Evolutionary conservation across 1,140 invertebrate species (phyloP).

Genomic region (Rhyzopertha dominica): DNA sequence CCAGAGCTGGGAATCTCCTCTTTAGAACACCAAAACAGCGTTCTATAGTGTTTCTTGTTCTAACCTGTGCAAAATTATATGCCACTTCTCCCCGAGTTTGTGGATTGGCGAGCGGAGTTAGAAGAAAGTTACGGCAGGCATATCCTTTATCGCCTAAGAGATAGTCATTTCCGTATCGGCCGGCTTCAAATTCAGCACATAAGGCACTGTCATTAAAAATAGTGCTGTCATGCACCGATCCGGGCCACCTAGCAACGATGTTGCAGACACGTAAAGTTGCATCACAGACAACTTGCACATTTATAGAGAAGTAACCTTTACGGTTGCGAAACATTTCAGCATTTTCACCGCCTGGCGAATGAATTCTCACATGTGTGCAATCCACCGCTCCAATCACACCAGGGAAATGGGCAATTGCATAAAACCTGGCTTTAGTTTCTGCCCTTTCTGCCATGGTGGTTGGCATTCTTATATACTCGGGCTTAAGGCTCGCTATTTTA

Average conservation of each 20-base stretch:
- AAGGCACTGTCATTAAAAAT: constrained; percentile 38
- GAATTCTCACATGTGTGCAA: constrained; percentile 9
- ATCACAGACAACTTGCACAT: constrained; percentile 39
- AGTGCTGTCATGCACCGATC: constrained; percentile 41
- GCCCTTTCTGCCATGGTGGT: constrained; percentile 21
- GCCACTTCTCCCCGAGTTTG: constrained; percentile 22
- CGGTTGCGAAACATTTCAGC: constrained; percentile 39
- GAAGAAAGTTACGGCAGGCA: constrained; percentile 21
- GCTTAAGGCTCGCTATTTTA: no score
- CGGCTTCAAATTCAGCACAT: constrained; percentile 19
- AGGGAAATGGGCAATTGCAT: constrained; percentile 29
- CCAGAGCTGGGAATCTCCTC: constrained; percentile 33
- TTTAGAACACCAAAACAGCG: constrained; percentile 38
- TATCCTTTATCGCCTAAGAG: constrained; percentile 38
- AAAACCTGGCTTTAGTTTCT: constrained; percentile 25
- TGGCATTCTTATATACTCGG: constrained; percentile 34
- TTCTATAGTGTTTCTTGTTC: constrained; percentile 42
- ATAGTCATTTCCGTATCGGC: constrained; percentile 20
- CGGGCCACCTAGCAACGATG: constrained; percentile 44
- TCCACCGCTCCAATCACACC: constrained; percentile 12
- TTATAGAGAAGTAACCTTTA: constrained; percentile 41
- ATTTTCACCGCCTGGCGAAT: constrained; percentile 12
- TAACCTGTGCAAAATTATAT: constrained; percentile 40
- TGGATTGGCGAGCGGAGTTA: constrained; percentile 33
- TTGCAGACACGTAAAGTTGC: constrained; percentile 24